Evolutionary conservation across 2,797 vertebrate genomes (phyloP), one percentile per base, ranked within the genome.

Genomic region (Lithobates sylvaticus): DNA sequence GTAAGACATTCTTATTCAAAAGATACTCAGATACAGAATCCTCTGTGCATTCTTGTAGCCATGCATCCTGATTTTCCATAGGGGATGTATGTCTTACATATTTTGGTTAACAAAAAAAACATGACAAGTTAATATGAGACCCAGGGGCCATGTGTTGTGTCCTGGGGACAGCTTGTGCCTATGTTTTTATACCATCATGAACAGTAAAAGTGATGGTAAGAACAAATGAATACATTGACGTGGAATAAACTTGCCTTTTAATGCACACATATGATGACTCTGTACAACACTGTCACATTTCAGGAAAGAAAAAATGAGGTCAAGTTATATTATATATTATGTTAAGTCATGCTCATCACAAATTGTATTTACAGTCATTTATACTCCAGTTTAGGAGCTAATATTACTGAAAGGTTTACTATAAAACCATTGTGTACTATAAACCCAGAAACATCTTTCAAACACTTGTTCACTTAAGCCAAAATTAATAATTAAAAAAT

Each of bases 1-100:
- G 92, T 87, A 90, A 84, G 92, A 92, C 91, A 92, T 93, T 93
- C 92, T 93, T 92, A 93, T 90, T 93, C 91, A 91, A 93, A 92
- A 94, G 91, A 90, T 93, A 92, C 91, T 91, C 91, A 89, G 91
- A 90, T 93, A 88, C 89, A 90, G 92, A 93, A 93, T 79, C 88
- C 71, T 89, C 72, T 79, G 61, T 76, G 42, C 77, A 34, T 74
- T 44, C 77, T 80, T 74, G 72, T 76, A 81, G 58, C 72, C 34
- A 71, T 86, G 72, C 64, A 76, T 58, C 10, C 67, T 86, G 72
- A 58, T 69, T 69, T 81, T 86, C 78, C 77, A 81, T 76, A 76
- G 78, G 73, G 84, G 84, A 82, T 73, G 67, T 86, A 67, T 76
- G 71, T 86, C 73, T 86, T 86, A 81, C 78, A 82, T 86, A 86